Evolutionary conservation across 2,888 invertebrate genomes (phyloP), one percentile per base, ranked within the genome.

Genomic region (Meganola albula): DNA sequence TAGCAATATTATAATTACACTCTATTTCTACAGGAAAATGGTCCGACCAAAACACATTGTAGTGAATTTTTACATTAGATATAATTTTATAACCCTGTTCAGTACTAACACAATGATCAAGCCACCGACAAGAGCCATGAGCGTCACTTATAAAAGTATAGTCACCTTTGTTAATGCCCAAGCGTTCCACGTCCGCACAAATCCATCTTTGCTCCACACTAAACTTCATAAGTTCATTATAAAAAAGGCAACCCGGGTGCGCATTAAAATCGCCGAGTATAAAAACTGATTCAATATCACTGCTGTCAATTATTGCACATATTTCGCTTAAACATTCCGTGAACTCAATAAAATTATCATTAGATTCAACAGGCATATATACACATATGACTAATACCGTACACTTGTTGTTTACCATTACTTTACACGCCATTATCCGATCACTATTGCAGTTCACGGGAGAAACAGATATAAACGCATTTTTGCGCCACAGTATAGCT

Each of bases 401-500:
- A 1, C 38, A 35, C 0, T 31, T 35, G 4, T 22, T 12, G 1
- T 23, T 23, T 1, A n/a, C n/a, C n/a, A n/a, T 28, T 9, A 3
- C 31, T 25, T 29, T 44, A 16, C 50, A 41, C 7, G 40, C 48
- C 8, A 22, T 10, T 6, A 53, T 18, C 4, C 50, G 32, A 1
- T 18, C 23, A 36, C 42, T 46, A 10, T 10, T 26, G 22, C 47
- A 44, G n/a, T 40, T 6, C 12, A 51, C 12, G 2, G 24, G 24
- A 2, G 30, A 23, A 4, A 30, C 30, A 6, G 10, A 6, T 2
- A 21, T 10, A 20, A 46, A 48, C 1, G 31, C 7, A 21, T 27
- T 29, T 9, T 40, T 48, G n/a, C 40, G 21, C 44, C 44, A 46
- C 7, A 53, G 16, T 4, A 53, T 23, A 1, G 47, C 50, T 2